Base-by-base conservation (phyloP, 2,888 invertebrate species). In the Proisotoma minuta region DNA sequence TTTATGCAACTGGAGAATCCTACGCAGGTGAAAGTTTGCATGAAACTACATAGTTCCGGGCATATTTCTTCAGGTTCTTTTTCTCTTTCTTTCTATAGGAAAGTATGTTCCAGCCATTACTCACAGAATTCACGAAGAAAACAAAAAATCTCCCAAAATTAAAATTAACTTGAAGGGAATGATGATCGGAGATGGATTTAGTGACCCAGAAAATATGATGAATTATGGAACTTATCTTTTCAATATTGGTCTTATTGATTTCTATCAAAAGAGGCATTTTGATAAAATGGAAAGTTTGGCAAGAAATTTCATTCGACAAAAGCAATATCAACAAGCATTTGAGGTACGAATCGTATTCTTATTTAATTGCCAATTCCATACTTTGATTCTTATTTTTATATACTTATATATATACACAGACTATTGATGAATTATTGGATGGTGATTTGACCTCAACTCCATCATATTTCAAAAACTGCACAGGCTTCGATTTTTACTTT, bases 1-100 rank as follows among this genome's bases (percentile, higher is more conserved):
- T 96, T 77, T 96, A 85, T 79, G 84, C 91, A 0, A 87, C 90
- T 0, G 95, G 95, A 1, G 94, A 95, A 79, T 92, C 91, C 0
- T 93, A 93, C 76, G 92, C 85, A 48, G 93, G 84, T 39, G 81
- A 82, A 34, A 34, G 15, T 34, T 34, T 15, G 8, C 8, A 34
- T 15, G 34, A 15, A 63, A 22, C 64, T 8, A 43, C 29, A 61
- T 20, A 40, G 52, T 63, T 20, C n/a, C n/a, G 8, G n/a, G n/a
- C n/a, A n/a, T n/a, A n/a, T n/a, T n/a, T n/a, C n/a, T n/a, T n/a
- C n/a, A n/a, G n/a, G n/a, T n/a, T n/a, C n/a, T n/a, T 12, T 12
- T 12, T 12, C 12, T 34, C 10, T 34, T 50, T 8, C 15, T 34
- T 34, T 34, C 8, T 15, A 34, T 76, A 74, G 80, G 94, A 0